Evolutionary conservation across 2,113 vertebrate genomes (phyloP), one percentile per base, ranked within the genome.

Genomic region (Jaculus jaculus): DNA sequence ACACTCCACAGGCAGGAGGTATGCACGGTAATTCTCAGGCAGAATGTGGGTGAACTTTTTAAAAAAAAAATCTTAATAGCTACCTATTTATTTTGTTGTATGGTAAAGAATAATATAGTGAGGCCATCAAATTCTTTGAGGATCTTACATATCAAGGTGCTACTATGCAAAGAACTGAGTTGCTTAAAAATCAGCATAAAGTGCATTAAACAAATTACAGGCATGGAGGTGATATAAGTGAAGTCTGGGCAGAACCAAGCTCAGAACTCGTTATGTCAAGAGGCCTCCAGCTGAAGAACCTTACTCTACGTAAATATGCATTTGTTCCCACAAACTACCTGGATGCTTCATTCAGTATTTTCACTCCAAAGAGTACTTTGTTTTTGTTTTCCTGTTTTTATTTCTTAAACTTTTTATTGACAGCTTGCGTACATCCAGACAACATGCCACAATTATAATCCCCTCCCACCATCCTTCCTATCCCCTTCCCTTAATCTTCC

Each of bases 151-250:
- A 68, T 15, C 30, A 89, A 47, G 54, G 93, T 32, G 23, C 89
- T 54, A 23, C 39, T 61, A 80, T 23, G n/a, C 63, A 94, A 79
- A 93, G 68, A 94, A 86, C 42, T 61, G 7, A 86, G 63, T 20
- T 81, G 69, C 30, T 84, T 95, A 68, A 91, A 92, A 68, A 63
- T 42, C 7, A 58, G 82, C 20, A 78, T 83, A 61, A 92, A 86
- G 21, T 61, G 26, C 13, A 87, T 88, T 73, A 91, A 91, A 91
- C 58, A 83, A n/a, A 75, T 9, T 71, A 21, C 15, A 63, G 42
- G 11, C 18, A 66, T 60, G n/a, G 66, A 32, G 58, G 5, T 2
- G 63, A n/a, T 69, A 1, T 13, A 80, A 63, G 26, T 61, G 47
- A 80, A 34, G 16, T 79, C 37, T 82, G 79, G 61, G 61, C 81